Conservation (phyloP, 1,140 invertebrate species). For the Cotesia chilonis region DNA sequence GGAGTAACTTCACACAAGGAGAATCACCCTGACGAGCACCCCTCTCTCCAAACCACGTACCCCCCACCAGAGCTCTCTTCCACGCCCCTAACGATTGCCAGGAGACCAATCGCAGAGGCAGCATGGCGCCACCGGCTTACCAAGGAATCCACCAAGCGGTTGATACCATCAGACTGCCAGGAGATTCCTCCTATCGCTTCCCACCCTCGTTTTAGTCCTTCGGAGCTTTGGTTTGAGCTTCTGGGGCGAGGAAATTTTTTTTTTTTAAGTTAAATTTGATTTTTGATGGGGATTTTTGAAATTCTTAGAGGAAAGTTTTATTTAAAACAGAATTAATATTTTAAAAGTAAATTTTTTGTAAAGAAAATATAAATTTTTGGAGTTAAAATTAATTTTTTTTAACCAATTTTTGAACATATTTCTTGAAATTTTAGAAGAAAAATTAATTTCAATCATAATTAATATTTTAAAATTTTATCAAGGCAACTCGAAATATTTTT, state of each 20-base stretch:
- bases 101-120: slow-evolving; percentile 54
- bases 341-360: too few relatives aligned
- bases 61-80: slow-evolving; percentile 3
- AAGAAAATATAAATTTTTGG: too few relatives aligned
- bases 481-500: too few relatives aligned
- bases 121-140: slow-evolving; percentile 57
- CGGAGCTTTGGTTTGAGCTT: slow-evolving; percentile 32
- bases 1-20: not conserved
- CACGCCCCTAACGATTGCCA: slow-evolving; percentile 45
- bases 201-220: not conserved
- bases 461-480: too few relatives aligned
- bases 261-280: not conserved
- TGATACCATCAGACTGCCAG: slow-evolving; percentile 55
- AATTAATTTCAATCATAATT: too few relatives aligned
- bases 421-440: too few relatives aligned
- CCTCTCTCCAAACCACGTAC: slow-evolving; percentile 3
- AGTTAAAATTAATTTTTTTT: too few relatives aligned
- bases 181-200: slow-evolving; percentile 28
- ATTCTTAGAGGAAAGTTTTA: too few relatives aligned
- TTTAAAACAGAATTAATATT: too few relatives aligned
- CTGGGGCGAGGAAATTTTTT: not conserved
- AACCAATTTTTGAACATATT: too few relatives aligned
- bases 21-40: slow-evolving; percentile 2
- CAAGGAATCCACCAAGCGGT: slow-evolving; percentile 42
- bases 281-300: too few relatives aligned